Evolutionary conservation across 2,888 invertebrate genomes (phyloP).

Genomic region (Nemotelus pantherinus): DNA sequence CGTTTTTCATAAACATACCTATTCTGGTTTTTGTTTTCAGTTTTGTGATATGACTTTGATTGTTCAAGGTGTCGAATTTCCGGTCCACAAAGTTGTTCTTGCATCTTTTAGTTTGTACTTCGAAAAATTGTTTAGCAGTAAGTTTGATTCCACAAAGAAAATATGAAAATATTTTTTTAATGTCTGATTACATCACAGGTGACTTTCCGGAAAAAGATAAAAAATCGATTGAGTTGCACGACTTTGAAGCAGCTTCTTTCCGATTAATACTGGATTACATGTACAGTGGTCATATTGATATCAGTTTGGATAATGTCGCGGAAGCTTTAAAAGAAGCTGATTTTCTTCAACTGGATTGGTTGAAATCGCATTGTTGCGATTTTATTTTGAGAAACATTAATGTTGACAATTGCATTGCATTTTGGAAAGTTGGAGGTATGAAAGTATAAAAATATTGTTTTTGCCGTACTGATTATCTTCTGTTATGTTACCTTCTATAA

Average conservation of each 20-base stretch:
- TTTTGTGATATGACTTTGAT: too few species aligned
- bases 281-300: constrained; percentile 12
- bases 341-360: constrained; percentile 33
- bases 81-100: too few species aligned
- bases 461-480: too few species aligned
- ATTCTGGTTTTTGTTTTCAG: too few species aligned
- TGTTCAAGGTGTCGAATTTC: too few species aligned
- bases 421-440: constrained; percentile 9
- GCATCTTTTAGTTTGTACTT: too few species aligned
- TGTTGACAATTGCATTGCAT: neutral
- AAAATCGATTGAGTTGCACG: constrained; percentile 9
- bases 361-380: constrained; percentile 6
- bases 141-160: too few species aligned
- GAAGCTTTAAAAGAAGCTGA: constrained; percentile 11
- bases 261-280: constrained; percentile 11
- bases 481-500: too few species aligned
- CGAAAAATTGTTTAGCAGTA: too few species aligned
- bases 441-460: neutral
- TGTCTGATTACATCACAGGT: neutral
- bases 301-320: neutral
- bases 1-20: too few species aligned
- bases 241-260: constrained; percentile 11
- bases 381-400: neutral
- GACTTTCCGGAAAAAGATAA: constrained; percentile 23
- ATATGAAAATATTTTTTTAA: too few species aligned